Evolutionary conservation across 2,113 vertebrate genomes (phyloP), one percentile per base, ranked within the genome.

Genomic region (Laterallus jamaicensis): DNA sequence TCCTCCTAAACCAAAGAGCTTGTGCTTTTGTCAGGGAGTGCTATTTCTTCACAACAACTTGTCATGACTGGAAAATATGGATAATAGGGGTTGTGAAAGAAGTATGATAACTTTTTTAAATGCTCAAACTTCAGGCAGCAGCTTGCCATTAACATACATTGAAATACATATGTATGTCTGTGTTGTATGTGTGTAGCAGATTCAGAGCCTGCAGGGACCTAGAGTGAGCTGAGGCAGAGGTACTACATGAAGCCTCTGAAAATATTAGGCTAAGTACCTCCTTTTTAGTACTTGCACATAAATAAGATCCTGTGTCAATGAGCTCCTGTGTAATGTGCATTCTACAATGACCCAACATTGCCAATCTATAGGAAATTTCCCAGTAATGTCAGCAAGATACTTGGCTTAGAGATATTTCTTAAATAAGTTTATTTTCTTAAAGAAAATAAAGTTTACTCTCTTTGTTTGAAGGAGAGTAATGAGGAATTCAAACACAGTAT

Each of bases 91-190:
- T 32, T 74, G 21, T 21, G 12, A 12, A 68, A 50, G 32, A 64
- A 32, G 18, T 32, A 4, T 15, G 15, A 6, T 21, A 59, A 40
- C 18, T 67, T 81, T 42, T 42, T 37, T 39, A 42, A 29, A 19
- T 67, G 39, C 35, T 55, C 64, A 29, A 21, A 67, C 35, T 55
- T 66, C 7, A 42, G 54, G 19, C 47, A 40, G 47, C 15, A 67
- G 22, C 15, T 82, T 60, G 59, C 37, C 22, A 21, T 50, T 55
- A 54, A 32, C 29, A 20, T 32, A 25, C 4, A 37, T 32, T 15
- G 39, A 35, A 25, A 66, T 6, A 21, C 20, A 12, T 56, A 5
- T 44, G 1, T 42, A 4, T 25, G 2, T 22, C 2, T n/a, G 7
- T 55, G 31, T 12, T 37, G 35, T 66, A 6, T 50, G 56, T 40